A percentile compares a stretch with the other conserved stretches of the same genome.
Evolutionary conservation across 2,888 invertebrate species (phyloP).

Genomic region (Autographa gamma): DNA sequence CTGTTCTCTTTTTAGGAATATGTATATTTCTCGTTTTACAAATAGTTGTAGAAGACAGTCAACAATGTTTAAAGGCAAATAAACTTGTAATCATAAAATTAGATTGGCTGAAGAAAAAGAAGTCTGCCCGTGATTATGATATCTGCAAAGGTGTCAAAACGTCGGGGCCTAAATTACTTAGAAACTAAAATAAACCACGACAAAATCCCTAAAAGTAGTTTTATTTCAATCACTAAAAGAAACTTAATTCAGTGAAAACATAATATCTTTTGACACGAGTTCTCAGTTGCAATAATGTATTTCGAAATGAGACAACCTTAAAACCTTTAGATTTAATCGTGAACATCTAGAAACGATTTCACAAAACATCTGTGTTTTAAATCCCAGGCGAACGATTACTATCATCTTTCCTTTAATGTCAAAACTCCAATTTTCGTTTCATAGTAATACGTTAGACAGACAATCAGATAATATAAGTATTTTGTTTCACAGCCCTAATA

Average conservation of each 20-base stretch:
- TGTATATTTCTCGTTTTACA: background rate
- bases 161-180: too few species aligned
- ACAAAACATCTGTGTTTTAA: background rate
- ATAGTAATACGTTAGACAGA: background rate
- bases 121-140: too few species aligned
- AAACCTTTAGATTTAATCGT: background rate
- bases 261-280: too few species aligned
- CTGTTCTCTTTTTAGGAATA: constrained; percentile 14
- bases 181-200: too few species aligned
- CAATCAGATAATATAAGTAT: background rate
- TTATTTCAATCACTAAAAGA: too few species aligned
- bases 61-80: too few species aligned
- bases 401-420: constrained; percentile 4
- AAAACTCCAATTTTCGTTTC: background rate
- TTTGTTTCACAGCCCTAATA: background rate
- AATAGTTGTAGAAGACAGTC: background rate
- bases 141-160: too few species aligned
- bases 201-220: too few species aligned
- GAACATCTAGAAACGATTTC: background rate
- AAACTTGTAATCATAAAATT: too few species aligned
- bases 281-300: too few species aligned
- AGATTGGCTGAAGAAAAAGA: too few species aligned
- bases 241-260: too few species aligned
- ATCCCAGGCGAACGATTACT: background rate
- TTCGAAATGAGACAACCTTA: background rate